A percentile compares a stretch with the other conserved stretches of the same genome.
Conservation (phyloP, 2,113 vertebrate genomes). For the Leucosticte australis region DNA sequence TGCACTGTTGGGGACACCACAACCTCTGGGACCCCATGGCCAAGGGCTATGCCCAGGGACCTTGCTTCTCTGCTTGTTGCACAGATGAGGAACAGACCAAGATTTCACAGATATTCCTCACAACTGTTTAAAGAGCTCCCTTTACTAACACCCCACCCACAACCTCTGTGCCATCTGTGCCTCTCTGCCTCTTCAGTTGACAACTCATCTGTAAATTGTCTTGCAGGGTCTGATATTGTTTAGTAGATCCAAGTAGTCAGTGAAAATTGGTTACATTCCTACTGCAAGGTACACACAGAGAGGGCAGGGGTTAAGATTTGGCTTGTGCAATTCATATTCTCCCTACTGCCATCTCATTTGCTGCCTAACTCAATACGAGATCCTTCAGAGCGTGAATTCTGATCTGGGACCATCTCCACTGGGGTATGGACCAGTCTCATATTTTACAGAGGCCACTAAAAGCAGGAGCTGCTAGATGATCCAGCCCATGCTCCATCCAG, state of each 20-base stretch:
- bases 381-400: neutral
- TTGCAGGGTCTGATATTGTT: neutral
- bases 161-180: neutral
- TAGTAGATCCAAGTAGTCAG: neutral
- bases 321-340: neutral
- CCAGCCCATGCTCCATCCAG: neutral
- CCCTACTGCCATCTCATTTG: neutral
- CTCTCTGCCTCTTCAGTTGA: neutral
- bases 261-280: neutral
- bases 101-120: neutral
- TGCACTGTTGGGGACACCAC: fast-evolving
- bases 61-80: neutral
- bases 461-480: neutral
- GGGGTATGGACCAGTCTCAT: neutral
- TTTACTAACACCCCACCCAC: neutral
- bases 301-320: neutral
- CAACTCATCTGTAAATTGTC: neutral
- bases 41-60: neutral
- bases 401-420: neutral
- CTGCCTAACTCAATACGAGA: neutral
- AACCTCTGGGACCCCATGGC: fast-evolving
- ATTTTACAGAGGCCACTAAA: neutral
- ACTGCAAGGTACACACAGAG: neutral
- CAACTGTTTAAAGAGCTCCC: neutral
- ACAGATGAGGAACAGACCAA: neutral